A percentile compares a stretch with the other conserved stretches of the same genome.
Conservation (phyloP, 2,888 invertebrate species). For the Didymodactylos carnosus region DNA sequence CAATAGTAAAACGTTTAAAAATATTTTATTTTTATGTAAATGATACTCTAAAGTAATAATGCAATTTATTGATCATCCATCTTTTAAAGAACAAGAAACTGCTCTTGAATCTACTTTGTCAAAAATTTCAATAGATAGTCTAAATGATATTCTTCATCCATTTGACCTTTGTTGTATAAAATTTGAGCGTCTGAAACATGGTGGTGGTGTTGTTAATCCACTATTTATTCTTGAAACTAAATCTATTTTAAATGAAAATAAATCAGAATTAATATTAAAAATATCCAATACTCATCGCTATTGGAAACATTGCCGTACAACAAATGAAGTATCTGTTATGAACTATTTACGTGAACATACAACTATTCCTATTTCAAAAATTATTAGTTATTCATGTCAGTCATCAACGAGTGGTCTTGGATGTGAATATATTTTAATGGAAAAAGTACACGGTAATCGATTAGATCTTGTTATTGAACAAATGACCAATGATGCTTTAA, state of each 20-base stretch:
- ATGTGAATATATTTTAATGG: not conserved
- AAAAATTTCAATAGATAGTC: not conserved
- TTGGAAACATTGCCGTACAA: not conserved
- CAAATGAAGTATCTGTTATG: not conserved
- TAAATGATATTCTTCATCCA: not conserved
- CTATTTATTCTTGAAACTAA: not conserved
- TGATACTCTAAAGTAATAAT: no score
- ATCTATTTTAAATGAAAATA: not conserved
- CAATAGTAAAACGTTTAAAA: no score
- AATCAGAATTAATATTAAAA: not conserved
- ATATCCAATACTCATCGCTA: not conserved
- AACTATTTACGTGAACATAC: not conserved
- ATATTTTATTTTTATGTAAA: no score
- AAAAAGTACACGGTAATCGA: not conserved
- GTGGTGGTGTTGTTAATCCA: not conserved
- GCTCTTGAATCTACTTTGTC: not conserved
- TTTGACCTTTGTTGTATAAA: not conserved
- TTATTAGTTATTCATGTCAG: not conserved
- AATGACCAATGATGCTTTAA: not conserved
- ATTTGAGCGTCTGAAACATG: not conserved
- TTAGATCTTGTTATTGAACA: not conserved
- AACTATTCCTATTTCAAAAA: not conserved
- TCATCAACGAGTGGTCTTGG: not conserved
- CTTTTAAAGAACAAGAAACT: not conserved
- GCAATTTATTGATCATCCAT: not conserved